Percentiles rank a stretch among this genome's conserved stretches.
These are phyloP conservation scores for Dolichomitus sp. DNA, from an alignment of 2,888 invertebrate genomes.

Conservation along the genomic window DNA sequence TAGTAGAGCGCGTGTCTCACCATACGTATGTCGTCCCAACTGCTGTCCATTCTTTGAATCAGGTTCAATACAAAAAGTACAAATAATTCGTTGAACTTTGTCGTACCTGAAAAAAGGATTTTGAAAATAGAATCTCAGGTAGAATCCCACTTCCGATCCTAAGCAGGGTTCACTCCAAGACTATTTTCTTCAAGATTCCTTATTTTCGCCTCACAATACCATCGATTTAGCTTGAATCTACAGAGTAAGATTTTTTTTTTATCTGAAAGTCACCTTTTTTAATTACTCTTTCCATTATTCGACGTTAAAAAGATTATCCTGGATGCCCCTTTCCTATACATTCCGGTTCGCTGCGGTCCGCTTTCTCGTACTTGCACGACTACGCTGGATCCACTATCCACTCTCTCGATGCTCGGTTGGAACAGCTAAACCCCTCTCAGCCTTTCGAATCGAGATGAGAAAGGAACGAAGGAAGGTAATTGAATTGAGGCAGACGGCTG, in stretches of 20 bases:
- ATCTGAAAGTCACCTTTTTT: not conserved
- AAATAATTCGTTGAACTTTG: too few species aligned
- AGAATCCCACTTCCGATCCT: too few species aligned
- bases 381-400: conserved; percentile 15
- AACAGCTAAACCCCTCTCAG: conserved; percentile 29
- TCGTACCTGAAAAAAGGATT: too few species aligned
- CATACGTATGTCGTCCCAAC: too few species aligned
- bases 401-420: conserved; percentile 13
- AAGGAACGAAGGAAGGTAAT: conserved; percentile 38
- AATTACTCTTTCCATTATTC: conserved; percentile 19
- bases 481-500: conserved; percentile 34
- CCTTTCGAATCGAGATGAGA: conserved; percentile 35
- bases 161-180: not conserved
- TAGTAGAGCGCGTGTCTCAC: too few species aligned
- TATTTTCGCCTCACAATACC: not conserved
- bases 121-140: too few species aligned
- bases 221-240: not conserved
- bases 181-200: not conserved
- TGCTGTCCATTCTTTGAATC: too few species aligned
- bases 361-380: not conserved
- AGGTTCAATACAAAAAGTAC: too few species aligned
- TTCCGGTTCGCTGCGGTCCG: not conserved
- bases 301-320: conserved; percentile 13
- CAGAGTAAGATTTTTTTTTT: not conserved
- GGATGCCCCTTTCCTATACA: not conserved